Base-by-base conservation (phyloP, 1,140 invertebrate genomes). In the Uloborus diversus region DNA sequence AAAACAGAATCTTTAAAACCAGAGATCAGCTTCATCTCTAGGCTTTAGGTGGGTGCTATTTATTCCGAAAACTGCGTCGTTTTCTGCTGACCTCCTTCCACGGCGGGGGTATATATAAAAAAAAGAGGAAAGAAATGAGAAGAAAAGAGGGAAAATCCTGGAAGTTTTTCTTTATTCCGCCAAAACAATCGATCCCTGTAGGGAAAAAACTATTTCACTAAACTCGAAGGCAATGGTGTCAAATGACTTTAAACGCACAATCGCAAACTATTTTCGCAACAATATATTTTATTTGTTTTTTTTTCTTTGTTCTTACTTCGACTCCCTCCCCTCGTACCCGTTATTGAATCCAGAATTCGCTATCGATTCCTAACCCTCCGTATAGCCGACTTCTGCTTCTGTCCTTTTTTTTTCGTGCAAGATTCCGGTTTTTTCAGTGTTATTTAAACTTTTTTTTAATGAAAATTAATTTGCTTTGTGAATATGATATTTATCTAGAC, bases 191-290 rank as follows among this genome's bases (percentile, higher is more conserved):
- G 37, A 42, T 42, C 17, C 9, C 37, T 9, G 37, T 1, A 42
- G 17, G 9, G 17, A 2, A 42, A 42, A 42, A 42, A 42, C 37
- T 42, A 42, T 42, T 68, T 51, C 47, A 3, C 28, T 68, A 49
- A 68, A 68, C 64, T 68, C 30, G 25, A 51, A 42, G 20, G 64
- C 25, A 68, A 14, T 30, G 37, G 64, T 68, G 64, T 68, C 64
- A 51, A 68, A 68, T 68, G 28, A 27, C 64, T 68, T 37, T 68
- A 68, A 68, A 68, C 64, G 64, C 42, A 68, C 37, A 68, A 68
- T 42, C 64, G 64, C 42, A 68, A 68, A 68, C 37, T 68, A 68
- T 68, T 68, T 68, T 68, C 64, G 64, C 42, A 30, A 49, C 37
- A n/a, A 28, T 68, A 32, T 64, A 35, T 64, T 42, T 33, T 33